Conservation (phyloP, 2,797 vertebrate species). For the Characodon lateralis region DNA sequence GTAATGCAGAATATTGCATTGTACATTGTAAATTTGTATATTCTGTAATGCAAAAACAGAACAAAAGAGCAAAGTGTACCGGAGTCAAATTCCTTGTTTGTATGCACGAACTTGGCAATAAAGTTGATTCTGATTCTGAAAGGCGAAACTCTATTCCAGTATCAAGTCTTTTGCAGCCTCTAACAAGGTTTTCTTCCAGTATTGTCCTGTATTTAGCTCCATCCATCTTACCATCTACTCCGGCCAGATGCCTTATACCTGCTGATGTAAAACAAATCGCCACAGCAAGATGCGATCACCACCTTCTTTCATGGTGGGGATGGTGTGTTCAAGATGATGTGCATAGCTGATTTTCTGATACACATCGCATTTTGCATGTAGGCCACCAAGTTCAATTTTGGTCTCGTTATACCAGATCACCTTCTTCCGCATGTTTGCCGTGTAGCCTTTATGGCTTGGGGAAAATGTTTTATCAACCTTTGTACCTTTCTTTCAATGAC, state of each 20-base stretch:
- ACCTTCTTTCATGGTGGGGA: background rate
- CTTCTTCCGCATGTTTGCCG: background rate
- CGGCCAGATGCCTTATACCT: background rate
- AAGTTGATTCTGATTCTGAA: too few relatives aligned
- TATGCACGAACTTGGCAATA: too few relatives aligned
- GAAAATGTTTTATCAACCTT: background rate
- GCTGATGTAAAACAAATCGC: background rate
- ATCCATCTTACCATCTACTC: background rate
- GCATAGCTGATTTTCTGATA: background rate
- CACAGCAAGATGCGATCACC: background rate
- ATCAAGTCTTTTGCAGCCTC: background rate
- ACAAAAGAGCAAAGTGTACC: too few relatives aligned
- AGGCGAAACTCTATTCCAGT: too few relatives aligned
- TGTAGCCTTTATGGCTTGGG: background rate
- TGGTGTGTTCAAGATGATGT: background rate
- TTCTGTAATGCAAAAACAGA: too few relatives aligned
- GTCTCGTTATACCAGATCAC: background rate
- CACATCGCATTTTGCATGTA: background rate
- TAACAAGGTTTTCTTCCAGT: background rate
- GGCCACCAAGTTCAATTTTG: background rate
- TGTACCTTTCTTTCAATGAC: too few relatives aligned
- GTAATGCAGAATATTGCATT: too few relatives aligned
- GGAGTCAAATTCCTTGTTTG: too few relatives aligned
- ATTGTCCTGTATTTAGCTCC: background rate
- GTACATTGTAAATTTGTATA: too few relatives aligned